phyloP scores from a whole-genome alignment of 2,888 invertebrate genomes.

The Aelia acuminata region DNA sequence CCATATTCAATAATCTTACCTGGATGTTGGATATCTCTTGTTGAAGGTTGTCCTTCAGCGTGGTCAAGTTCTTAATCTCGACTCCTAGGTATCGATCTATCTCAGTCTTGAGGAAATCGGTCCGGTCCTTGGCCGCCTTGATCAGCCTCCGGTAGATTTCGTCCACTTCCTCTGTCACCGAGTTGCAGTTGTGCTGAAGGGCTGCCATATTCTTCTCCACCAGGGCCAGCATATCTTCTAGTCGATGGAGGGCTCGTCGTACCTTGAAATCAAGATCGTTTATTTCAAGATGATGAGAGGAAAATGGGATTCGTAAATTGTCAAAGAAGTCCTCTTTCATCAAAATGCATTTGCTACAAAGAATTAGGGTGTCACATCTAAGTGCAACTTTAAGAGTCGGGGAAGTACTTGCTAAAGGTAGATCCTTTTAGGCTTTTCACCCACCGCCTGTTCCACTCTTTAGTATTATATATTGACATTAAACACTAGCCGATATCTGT shows the following conservation, averaged over 20 bases:
- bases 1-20: not conserved
- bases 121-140: conserved; percentile 91
- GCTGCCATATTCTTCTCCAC: conserved; percentile 91
- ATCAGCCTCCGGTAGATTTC: conserved; percentile 90
- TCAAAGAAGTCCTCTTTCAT: too few relatives aligned
- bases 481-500: too few relatives aligned
- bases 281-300: too few relatives aligned
- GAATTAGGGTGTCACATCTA: too few relatives aligned
- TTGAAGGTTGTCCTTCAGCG: conserved; percentile 93
- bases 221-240: conserved; percentile 86
- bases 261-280: conserved; percentile 73
- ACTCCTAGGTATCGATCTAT: conserved; percentile 92
- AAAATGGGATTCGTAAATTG: too few relatives aligned
- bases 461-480: too few relatives aligned
- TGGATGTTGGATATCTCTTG: conserved; percentile 92
- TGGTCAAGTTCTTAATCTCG: conserved; percentile 87
- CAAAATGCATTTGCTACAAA: too few relatives aligned
- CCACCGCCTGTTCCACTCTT: too few relatives aligned
- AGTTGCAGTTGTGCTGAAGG: conserved; percentile 89
- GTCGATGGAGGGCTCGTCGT: conserved; percentile 87
- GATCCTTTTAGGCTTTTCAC: too few relatives aligned
- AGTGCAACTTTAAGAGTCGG: too few relatives aligned
- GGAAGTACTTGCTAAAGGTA: too few relatives aligned
- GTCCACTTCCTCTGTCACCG: conserved; percentile 93
- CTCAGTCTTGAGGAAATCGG: conserved; percentile 88